phyloP scores from a whole-genome alignment of 1,140 invertebrate genomes.

The Formica exsecta region DNA sequence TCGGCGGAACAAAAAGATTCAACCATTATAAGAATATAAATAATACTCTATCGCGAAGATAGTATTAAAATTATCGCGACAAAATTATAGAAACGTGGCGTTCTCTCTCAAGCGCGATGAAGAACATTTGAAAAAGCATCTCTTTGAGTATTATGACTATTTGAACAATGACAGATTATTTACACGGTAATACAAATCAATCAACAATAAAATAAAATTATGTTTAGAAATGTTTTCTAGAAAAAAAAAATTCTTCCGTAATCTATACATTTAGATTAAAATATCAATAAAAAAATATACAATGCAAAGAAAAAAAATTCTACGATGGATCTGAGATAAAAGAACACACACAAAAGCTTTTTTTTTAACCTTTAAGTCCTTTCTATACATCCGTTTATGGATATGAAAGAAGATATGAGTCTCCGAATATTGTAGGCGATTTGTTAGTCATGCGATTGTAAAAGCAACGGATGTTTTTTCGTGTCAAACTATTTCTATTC shows the following conservation, averaged over 20 bases:
- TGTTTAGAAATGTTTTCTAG: no score
- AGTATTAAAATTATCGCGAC: background rate
- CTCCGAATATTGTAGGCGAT: conserved; percentile 64
- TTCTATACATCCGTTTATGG: conserved; percentile 34
- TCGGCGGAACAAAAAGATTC: background rate
- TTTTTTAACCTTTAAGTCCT: background rate
- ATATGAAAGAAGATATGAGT: conserved; percentile 62
- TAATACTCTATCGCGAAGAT: background rate
- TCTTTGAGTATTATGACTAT: conserved; percentile 8
- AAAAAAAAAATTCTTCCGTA: no score
- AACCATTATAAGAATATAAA: background rate
- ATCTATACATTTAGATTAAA: conserved; percentile 1
- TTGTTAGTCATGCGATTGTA: conserved; percentile 59
- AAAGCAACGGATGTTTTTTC: conserved; percentile 44
- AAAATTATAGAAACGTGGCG: background rate
- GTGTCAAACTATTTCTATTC: conserved; percentile 1
- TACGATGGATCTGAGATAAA: background rate
- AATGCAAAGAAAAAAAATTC: background rate
- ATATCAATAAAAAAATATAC: background rate
- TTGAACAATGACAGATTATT: background rate
- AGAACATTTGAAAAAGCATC: background rate
- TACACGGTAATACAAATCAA: background rate
- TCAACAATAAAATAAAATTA: background rate
- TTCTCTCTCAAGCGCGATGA: background rate
- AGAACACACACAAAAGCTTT: background rate